Conservation (phyloP, 2,113 vertebrate genomes). For the Castor canadensis region DNA sequence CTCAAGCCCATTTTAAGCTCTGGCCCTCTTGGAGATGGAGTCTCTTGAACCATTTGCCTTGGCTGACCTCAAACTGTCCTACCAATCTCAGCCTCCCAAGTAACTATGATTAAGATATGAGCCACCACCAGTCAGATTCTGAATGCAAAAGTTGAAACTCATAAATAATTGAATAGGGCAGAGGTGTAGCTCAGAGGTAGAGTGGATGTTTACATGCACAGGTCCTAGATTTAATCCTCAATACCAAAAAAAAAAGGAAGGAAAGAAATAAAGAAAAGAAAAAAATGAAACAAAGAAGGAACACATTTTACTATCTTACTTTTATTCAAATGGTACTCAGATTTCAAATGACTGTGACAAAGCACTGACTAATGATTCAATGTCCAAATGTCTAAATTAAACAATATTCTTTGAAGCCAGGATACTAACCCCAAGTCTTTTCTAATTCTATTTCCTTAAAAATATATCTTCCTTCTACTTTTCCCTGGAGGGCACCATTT, state of each 20-base stretch:
- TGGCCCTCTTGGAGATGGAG: no score
- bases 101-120: no score
- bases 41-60: no score
- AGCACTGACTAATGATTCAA: not conserved
- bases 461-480: not conserved
- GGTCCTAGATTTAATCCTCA: not conserved
- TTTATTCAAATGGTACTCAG: constrained; percentile 35
- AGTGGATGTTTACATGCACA: not conserved
- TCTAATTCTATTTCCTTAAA: constrained; percentile 22
- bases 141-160: no score
- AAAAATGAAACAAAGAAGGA: not conserved
- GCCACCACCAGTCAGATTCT: no score
- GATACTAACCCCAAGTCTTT: not conserved
- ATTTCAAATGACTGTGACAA: constrained; percentile 30
- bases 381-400: not conserved
- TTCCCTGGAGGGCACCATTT: not conserved
- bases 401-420: not conserved
- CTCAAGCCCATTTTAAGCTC: no score
- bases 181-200: not conserved
- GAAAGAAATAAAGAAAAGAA: not conserved
- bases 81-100: no score
- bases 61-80: no score
- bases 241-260: not conserved
- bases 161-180: no score
- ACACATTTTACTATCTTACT: constrained; percentile 15